Conservation (phyloP, 1,140 invertebrate species). For the Aporrectodea caliginosa region DNA sequence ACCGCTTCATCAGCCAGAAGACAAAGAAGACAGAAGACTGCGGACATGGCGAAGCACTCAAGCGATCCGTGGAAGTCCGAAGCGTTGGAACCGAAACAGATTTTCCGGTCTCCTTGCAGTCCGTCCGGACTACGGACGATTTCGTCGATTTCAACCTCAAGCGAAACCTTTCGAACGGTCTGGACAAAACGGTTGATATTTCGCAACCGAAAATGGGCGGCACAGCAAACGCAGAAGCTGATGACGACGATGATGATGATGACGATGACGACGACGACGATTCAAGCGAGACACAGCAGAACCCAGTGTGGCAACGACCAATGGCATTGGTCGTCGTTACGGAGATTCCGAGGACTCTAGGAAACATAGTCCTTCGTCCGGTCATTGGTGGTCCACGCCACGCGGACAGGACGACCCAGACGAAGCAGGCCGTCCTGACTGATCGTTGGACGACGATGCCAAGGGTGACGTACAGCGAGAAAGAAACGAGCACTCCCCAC, state of each 20-base stretch:
- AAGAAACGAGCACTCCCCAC: conserved; percentile 26
- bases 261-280: not conserved
- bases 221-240: not conserved
- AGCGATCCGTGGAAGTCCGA: not conserved
- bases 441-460: conserved; percentile 16
- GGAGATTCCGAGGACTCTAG: not conserved
- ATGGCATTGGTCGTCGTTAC: not conserved
- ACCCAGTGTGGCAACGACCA: not conserved
- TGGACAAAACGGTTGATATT: too few relatives aligned
- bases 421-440: not conserved
- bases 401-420: conserved; percentile 8
- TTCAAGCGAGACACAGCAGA: not conserved
- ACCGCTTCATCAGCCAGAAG: not conserved
- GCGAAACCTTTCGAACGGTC: too few relatives aligned
- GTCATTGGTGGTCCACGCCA: not conserved
- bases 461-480: conserved; percentile 12
- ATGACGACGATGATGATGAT: not conserved
- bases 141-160: too few relatives aligned
- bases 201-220: too few relatives aligned
- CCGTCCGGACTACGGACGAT: too few relatives aligned
- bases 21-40: not conserved
- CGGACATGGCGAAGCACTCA: not conserved
- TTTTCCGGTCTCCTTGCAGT: too few relatives aligned
- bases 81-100: not conserved
- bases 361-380: not conserved